Base-by-base conservation (phyloP, 2,797 vertebrate species). In the Chelmon rostratus region DNA sequence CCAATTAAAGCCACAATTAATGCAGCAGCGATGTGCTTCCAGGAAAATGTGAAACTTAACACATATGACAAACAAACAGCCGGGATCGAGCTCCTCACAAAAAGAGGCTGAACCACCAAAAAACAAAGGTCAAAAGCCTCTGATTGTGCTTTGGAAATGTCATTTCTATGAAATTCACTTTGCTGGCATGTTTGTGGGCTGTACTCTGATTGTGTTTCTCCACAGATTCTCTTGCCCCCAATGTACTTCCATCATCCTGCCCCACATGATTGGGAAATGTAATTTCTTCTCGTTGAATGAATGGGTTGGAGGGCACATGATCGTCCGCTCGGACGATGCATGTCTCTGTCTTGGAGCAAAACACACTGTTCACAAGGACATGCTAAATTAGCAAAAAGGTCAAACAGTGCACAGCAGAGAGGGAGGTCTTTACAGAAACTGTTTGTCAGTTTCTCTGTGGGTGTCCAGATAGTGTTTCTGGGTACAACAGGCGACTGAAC, bases 1-100 rank as follows among this genome's bases (percentile, higher is more conserved):
- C 85, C 89, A 94, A 93, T 94, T 95, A 93, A 82, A 88, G 56
- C 50, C 25, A 57, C 84, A 90, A 94, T 92, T 91, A 93, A 93
- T 81, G 83, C 89, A 89, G 79, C 61, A 37, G 73, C 5, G 21
- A 87, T 86, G 70, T 56, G 88, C 89, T 93, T 81, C 67, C 56
- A 86, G 90, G 73, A 86, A 82, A 68, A 76, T 76, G 42, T 76
- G 46, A 78, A 83, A 77, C 50, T 54, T 63, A 65, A 74, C 10
- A 10, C 63, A 33, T 18, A 58, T 68, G 81, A 88, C 83, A 89
- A 88, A 87, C 65, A 82, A 85, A 68, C 35, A 80, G 63, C 46
- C 5, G 2, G 37, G n/a, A 65, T 73, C 7, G 10, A 59, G 49
- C 73, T 61, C 35, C 64, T 54, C 11, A 1, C 12, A 25, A 59